Evolutionary conservation across 2,113 vertebrate genomes (phyloP).

Genomic region (Dasyornis broadbenti): DNA sequence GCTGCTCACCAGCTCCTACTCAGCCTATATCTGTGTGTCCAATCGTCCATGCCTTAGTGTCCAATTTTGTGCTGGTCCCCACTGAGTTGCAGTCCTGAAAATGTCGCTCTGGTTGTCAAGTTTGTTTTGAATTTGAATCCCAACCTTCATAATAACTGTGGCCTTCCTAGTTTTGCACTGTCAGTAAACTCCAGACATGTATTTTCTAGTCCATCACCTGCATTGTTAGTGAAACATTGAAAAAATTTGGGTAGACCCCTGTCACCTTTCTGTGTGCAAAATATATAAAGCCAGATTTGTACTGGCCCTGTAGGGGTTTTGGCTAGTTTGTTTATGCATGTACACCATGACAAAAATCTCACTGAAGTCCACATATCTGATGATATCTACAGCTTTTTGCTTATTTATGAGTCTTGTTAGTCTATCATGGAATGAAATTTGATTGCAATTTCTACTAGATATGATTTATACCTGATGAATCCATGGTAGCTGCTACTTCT

Average conservation of each 20-base stretch:
- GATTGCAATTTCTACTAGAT: not conserved
- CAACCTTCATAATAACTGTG: not conserved
- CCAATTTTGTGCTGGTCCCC: accelerated
- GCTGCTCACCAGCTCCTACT: not conserved
- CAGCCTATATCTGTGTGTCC: not conserved
- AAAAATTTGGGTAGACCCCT: not conserved
- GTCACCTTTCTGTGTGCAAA: not conserved
- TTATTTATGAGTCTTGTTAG: not conserved
- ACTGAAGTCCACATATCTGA: not conserved
- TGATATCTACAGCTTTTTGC: not conserved
- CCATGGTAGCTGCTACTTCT: not conserved
- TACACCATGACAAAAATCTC: not conserved
- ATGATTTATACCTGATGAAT: not conserved
- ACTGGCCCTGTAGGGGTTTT: not conserved
- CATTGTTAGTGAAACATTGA: not conserved
- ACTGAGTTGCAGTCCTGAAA: not conserved
- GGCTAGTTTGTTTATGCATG: not conserved
- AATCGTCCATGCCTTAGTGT: not conserved
- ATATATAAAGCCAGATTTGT: not conserved
- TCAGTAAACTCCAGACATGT: not conserved
- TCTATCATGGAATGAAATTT: not conserved
- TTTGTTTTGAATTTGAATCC: not conserved
- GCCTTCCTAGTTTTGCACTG: not conserved
- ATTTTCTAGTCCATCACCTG: not conserved
- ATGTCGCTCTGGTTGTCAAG: not conserved